Base-by-base conservation (phyloP, 2,113 vertebrate species). In the Trematomus loennbergii region DNA sequence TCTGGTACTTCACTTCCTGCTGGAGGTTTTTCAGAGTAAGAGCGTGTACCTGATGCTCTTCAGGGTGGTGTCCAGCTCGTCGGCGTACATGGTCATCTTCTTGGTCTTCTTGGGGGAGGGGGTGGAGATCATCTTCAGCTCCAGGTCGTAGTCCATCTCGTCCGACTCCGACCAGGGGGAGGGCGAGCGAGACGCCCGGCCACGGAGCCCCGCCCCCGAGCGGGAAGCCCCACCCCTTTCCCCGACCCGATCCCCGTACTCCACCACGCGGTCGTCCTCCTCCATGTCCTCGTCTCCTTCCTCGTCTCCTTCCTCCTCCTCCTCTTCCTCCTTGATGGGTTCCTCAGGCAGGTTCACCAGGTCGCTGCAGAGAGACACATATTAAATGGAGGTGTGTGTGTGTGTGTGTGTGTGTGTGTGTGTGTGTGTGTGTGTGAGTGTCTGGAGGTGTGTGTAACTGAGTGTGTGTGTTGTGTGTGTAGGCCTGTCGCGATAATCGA, bases 41-140 rank as follows among this genome's bases (percentile, higher is more conserved):
- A 9, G 0, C 5, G 17, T n/a, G 13, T n/a, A 99, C 98, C 98
- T 93, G 78, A 99, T 97, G 75, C 85, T 97, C 93, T 97, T 98
- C 72, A 99, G 92, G 62, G 97, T 96, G 0, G 93, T 95, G 66
- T 99, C 97, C 67, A 99, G 94, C 90, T 99, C 98, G 4, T 99
- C 98, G 0, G 98, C 98, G 67, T 99, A 99, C 98, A 99, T 99
- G 0, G 98, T 99, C 98, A 99, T 99, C 92, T 99, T 99, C 96
- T 98, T 97, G 94, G 96, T 99, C 84, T 99, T 99, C 89, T 99
- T 99, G 20, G 97, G 98, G 0, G 98, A 99, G 0, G 98, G 97
- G 0, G 97, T 99, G 3, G 98, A 99, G 71, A 99, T 99, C 98
- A 99, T 99, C 92, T 99, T 99, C 81, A 99, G 93, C 85, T 99